A percentile compares a stretch with the other conserved stretches of the same genome.
phyloP scores from a whole-genome alignment of 2,888 invertebrate genomes.

The Callyntrura guangdongensis region DNA sequence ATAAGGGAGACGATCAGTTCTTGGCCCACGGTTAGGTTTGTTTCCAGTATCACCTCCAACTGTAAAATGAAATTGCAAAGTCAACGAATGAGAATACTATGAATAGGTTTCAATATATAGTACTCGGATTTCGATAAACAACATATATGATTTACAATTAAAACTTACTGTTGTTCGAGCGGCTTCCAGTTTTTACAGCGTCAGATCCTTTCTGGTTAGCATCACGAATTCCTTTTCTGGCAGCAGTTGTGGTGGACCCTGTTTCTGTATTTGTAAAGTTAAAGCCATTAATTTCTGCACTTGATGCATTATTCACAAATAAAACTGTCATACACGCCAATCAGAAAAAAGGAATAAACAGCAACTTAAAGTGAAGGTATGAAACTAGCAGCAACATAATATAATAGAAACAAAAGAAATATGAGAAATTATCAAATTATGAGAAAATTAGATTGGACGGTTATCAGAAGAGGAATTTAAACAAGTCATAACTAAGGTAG shows the following conservation, averaged over 20 bases:
- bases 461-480: neutral
- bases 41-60: constrained; percentile 69
- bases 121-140: neutral
- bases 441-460: neutral
- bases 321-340: constrained; percentile 32
- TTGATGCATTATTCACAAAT: too few relatives aligned
- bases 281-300: neutral
- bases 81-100: neutral
- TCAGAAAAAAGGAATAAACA: constrained; percentile 11
- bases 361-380: constrained; percentile 35
- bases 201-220: constrained; percentile 83
- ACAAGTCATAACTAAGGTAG: neutral
- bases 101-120: neutral
- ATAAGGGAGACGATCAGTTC: constrained; percentile 79
- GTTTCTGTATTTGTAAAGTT: constrained; percentile 56
- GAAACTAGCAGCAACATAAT: constrained; percentile 73
- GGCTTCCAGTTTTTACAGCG: constrained; percentile 69
- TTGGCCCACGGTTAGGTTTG: constrained; percentile 81
- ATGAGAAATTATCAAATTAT: neutral
- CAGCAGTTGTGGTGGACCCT: constrained; percentile 78
- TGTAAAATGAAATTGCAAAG: neutral
- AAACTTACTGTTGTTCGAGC: constrained; percentile 57
- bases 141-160: neutral
- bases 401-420: neutral
- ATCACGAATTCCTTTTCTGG: constrained; percentile 84